A percentile compares a stretch with the other conserved stretches of the same genome.
Evolutionary conservation across 2,797 vertebrate genomes (phyloP).

Genomic region (Myotis pilosus): DNA sequence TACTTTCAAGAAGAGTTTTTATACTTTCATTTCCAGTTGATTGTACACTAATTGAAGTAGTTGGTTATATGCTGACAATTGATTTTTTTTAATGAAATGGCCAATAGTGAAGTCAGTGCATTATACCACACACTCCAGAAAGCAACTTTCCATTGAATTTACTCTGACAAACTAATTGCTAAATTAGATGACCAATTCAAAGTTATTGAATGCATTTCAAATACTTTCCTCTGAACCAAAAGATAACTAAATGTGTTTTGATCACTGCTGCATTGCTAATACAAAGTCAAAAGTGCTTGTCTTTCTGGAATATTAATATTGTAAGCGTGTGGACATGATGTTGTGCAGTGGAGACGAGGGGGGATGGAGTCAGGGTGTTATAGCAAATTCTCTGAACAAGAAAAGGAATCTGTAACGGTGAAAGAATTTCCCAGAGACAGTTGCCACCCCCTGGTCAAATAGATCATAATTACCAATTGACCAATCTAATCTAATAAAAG

Average conservation of each 20-base stretch:
- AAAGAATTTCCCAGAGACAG: background rate
- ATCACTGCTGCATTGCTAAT: slow-evolving; percentile 21
- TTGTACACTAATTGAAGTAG: slow-evolving; percentile 57
- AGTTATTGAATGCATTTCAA: slow-evolving; percentile 63
- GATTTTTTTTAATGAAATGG: slow-evolving; percentile 59
- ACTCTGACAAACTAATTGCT: slow-evolving; percentile 52
- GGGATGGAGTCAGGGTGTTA: background rate
- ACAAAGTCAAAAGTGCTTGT: background rate
- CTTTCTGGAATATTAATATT: background rate
- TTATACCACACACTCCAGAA: background rate
- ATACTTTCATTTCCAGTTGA: slow-evolving; percentile 62
- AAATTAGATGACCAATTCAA: slow-evolving; percentile 20
- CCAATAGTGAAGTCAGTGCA: slow-evolving; percentile 34
- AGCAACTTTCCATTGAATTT: slow-evolving; percentile 54
- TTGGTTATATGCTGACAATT: slow-evolving; percentile 47
- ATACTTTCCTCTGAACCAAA: slow-evolving; percentile 36
- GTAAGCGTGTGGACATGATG: no score
- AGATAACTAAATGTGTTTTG: slow-evolving; percentile 17
- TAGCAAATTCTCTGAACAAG: background rate
- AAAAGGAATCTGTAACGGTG: background rate
- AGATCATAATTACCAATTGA: no score
- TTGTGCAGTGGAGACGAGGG: background rate
- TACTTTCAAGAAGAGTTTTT: slow-evolving; percentile 59
- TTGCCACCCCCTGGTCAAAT: background rate
- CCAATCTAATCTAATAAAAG: no score